These are phyloP conservation scores for Takifugu flavidus DNA, from an alignment of 2,113 vertebrate species.

Conservation along the genomic window DNA sequence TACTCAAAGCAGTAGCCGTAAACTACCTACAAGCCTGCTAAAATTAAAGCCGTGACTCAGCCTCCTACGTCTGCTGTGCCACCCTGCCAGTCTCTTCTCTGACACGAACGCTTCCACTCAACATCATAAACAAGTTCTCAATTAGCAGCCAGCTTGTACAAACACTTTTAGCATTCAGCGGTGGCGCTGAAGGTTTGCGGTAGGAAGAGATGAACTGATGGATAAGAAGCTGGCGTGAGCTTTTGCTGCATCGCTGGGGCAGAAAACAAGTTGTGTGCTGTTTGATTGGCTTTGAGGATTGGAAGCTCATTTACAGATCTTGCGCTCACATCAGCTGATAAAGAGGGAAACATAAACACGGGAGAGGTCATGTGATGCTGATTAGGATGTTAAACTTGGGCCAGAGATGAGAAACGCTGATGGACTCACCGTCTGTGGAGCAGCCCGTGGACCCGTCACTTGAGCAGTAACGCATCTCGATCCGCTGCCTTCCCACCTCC, in stretches of 20 bases:
- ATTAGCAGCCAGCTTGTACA: slow-evolving; percentile 64
- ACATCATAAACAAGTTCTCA: slow-evolving; percentile 60
- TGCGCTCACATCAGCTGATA: slow-evolving; percentile 41
- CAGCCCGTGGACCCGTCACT: slow-evolving; percentile 92
- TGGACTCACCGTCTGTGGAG: slow-evolving; percentile 87
- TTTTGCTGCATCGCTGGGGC: neutral
- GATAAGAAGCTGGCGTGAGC: slow-evolving; percentile 19
- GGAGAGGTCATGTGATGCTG: slow-evolving; percentile 11
- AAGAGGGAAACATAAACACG: slow-evolving; percentile 13
- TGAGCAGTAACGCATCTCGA: slow-evolving; percentile 97
- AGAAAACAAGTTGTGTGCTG: slow-evolving; percentile 27
- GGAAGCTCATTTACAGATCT: slow-evolving; percentile 59
- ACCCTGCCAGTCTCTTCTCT: slow-evolving; percentile 23
- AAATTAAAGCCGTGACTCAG: slow-evolving; percentile 38
- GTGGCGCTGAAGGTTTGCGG: slow-evolving; percentile 13
- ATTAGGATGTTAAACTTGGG: slow-evolving; percentile 28
- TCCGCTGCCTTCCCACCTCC: slow-evolving; percentile 92
- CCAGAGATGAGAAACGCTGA: slow-evolving; percentile 15
- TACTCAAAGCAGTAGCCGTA: slow-evolving; percentile 27
- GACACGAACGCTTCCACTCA: slow-evolving; percentile 38
- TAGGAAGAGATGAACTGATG: neutral
- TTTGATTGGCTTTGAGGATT: slow-evolving; percentile 53
- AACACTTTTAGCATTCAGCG: slow-evolving; percentile 45
- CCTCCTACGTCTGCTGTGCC: neutral
- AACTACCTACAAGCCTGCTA: neutral